Conservation (phyloP, 2,888 invertebrate genomes). For the Habrosyne pyritoides region DNA sequence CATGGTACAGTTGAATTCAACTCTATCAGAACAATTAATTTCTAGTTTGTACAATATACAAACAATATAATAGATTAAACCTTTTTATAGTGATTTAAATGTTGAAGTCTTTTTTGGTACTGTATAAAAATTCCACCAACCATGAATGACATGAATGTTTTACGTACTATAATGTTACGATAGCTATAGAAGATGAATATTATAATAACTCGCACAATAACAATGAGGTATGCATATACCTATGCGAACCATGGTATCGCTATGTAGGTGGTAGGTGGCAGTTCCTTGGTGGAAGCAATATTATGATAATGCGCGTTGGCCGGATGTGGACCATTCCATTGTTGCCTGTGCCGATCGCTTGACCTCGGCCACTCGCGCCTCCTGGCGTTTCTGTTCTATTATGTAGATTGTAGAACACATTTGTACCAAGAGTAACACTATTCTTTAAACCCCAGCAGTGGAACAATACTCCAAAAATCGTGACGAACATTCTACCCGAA, state of each 20-base stretch:
- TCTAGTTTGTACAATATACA: no score
- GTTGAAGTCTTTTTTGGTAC: background rate
- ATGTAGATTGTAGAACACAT: slow-evolving; percentile 55
- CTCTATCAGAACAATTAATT: no score
- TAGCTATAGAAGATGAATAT: background rate
- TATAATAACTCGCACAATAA: background rate
- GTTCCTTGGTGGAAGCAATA: slow-evolving; percentile 74
- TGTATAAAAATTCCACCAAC: background rate
- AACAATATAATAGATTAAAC: no score
- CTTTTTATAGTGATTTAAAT: no score
- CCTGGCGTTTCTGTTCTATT: slow-evolving; percentile 42
- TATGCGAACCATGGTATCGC: background rate
- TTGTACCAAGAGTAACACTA: slow-evolving; percentile 26
- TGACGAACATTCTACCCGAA: slow-evolving; percentile 55
- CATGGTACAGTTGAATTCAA: background rate
- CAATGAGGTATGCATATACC: background rate
- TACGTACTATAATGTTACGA: background rate
- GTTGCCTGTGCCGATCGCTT: slow-evolving; percentile 63
- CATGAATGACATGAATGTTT: background rate
- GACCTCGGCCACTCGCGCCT: slow-evolving; percentile 65
- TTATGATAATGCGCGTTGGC: slow-evolving; percentile 75
- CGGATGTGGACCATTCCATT: slow-evolving; percentile 82
- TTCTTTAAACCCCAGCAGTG: background rate
- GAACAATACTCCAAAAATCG: slow-evolving; percentile 48
- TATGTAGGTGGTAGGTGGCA: background rate